These are phyloP conservation scores for Xenopus laevis DNA, from an alignment of 2,113 vertebrate genomes.

Conservation along the genomic window DNA sequence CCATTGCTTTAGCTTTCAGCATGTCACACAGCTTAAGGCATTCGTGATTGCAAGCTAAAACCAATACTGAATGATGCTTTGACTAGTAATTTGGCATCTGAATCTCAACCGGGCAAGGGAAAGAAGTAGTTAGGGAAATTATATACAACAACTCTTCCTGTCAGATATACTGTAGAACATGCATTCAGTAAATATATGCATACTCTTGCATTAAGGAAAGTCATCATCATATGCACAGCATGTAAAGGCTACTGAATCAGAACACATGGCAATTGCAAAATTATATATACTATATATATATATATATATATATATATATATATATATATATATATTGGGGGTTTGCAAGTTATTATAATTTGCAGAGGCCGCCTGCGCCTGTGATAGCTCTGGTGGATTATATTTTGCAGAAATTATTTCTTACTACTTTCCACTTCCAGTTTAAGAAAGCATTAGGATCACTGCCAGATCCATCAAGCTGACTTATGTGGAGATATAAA, in stretches of 20 bases:
- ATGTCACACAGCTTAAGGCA: constrained; percentile 8
- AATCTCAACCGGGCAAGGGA: background rate
- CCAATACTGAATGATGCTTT: background rate
- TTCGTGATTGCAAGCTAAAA: background rate
- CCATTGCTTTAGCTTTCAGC: background rate
- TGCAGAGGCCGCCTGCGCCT: background rate
- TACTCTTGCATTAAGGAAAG: constrained; percentile 16
- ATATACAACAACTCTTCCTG: background rate
- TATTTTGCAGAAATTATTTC: background rate
- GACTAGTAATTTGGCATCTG: constrained; percentile 1
- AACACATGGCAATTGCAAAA: background rate
- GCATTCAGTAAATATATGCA: constrained; percentile 14
- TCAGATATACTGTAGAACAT: background rate
- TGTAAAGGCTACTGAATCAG: background rate
- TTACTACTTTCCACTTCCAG: constrained; percentile 11
- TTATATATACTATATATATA: too few species aligned
- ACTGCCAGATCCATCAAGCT: constrained; percentile 31
- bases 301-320: too few species aligned
- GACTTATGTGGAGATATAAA: constrained; percentile 28
- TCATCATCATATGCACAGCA: constrained; percentile 23
- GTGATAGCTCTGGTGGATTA: constrained; percentile 2
- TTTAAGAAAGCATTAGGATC: constrained; percentile 36
- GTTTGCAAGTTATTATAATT: too few species aligned
- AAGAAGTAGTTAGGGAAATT: background rate
- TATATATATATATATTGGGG: too few species aligned